Percentiles rank a stretch among this genome's conserved stretches.
These are phyloP conservation scores for Drepanosiphum platanoidis DNA, from an alignment of 2,888 invertebrate genomes.

Conservation along the genomic window DNA sequence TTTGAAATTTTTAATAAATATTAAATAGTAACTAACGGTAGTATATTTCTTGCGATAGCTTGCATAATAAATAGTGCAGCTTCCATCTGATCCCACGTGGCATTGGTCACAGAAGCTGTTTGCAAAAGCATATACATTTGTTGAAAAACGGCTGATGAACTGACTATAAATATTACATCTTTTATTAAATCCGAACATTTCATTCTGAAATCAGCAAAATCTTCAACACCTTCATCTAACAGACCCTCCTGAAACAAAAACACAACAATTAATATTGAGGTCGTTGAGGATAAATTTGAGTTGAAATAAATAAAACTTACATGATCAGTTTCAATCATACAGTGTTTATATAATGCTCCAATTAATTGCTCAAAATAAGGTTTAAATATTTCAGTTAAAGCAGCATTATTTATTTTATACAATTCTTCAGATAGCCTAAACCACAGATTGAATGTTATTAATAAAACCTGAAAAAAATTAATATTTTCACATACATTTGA, in stretches of 20 bases:
- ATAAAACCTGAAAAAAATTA: constrained; percentile 71
- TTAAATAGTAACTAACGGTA: constrained; percentile 78
- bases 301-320: constrained; percentile 68
- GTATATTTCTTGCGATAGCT: constrained; percentile 91
- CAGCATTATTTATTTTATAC: constrained; percentile 85
- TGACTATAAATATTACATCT: constrained; percentile 96
- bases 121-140: constrained; percentile 85
- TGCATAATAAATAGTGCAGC: constrained; percentile 95
- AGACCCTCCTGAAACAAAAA: constrained; percentile 73
- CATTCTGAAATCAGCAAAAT: constrained; percentile 84
- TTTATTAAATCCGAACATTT: constrained; percentile 93
- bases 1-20: background rate
- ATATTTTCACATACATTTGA: background rate
- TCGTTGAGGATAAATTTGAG: background rate
- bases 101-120: constrained; percentile 72
- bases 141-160: constrained; percentile 89
- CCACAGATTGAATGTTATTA: constrained; percentile 97
- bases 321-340: constrained; percentile 95
- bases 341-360: constrained; percentile 88
- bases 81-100: constrained; percentile 92
- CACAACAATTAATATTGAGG: constrained; percentile 21
- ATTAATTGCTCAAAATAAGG: constrained; percentile 93
- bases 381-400: constrained; percentile 83
- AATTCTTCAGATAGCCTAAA: constrained; percentile 93
- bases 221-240: constrained; percentile 80